phyloP scores from a whole-genome alignment of 2,888 invertebrate genomes.

The Adela reaumurella region DNA sequence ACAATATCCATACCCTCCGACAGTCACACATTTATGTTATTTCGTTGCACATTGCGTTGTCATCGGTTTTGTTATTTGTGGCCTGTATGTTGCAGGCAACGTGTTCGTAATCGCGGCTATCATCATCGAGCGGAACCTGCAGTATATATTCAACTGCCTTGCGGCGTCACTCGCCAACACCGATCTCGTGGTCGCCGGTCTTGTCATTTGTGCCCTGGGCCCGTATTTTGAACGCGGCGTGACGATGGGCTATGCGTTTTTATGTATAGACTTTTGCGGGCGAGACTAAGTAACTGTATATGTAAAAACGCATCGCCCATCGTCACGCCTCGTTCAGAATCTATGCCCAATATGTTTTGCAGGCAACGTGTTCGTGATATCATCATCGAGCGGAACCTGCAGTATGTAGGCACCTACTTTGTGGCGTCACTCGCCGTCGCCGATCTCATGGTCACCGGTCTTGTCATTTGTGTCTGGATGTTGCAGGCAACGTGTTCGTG shows the following conservation, averaged over 20 bases:
- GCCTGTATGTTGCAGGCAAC: too few species aligned
- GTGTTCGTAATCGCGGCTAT: conserved; percentile 97
- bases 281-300: conserved; percentile 93
- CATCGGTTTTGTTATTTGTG: too few species aligned
- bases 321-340: conserved; percentile 91
- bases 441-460: too few species aligned
- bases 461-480: conserved; percentile 83
- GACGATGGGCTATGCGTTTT: too few species aligned
- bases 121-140: conserved; percentile 86
- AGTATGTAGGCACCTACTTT: too few species aligned
- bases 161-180: conserved; percentile 96
- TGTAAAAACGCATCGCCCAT: conserved; percentile 95
- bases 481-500: conserved; percentile 93
- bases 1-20: too few species aligned
- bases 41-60: conserved; percentile 95
- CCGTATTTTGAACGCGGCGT: too few species aligned
- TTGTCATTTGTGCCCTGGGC: conserved; percentile 69
- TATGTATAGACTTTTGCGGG: conserved; percentile 84
- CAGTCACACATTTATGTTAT: too few species aligned
- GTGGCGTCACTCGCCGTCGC: too few species aligned
- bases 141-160: conserved; percentile 94
- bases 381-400: too few species aligned
- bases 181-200: conserved; percentile 93
- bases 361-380: too few species aligned
- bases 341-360: conserved; percentile 23